Conservation (phyloP, 2,888 invertebrate genomes). For the Marronus borbonicus region DNA sequence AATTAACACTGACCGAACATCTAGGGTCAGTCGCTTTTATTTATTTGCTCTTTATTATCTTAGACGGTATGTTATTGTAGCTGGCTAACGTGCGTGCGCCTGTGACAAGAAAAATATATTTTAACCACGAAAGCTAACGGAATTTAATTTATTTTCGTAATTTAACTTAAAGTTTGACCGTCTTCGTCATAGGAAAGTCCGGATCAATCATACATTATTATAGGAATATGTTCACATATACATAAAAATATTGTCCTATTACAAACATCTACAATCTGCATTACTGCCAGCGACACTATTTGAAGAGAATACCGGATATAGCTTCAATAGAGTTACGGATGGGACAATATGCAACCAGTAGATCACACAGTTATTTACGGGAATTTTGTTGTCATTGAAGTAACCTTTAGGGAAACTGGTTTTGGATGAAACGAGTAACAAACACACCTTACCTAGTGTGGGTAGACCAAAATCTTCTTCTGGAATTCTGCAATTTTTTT, state of each 20-base stretch:
- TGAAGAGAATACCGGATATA: no score
- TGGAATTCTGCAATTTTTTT: no score
- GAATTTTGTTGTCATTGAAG: conserved; percentile 17
- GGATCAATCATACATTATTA: conserved; percentile 51
- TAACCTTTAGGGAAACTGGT: conserved; percentile 28
- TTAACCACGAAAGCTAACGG: conserved; percentile 25
- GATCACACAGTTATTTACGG: background rate
- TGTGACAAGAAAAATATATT: background rate
- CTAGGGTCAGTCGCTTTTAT: conserved; percentile 43
- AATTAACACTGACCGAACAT: conserved; percentile 44
- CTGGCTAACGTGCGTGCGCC: background rate
- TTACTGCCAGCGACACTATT: no score
- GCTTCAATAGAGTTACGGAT: no score
- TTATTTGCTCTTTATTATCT: conserved; percentile 26
- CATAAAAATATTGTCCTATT: no score
- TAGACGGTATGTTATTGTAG: background rate
- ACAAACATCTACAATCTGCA: no score
- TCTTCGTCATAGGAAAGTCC: conserved; percentile 60
- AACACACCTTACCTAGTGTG: no score
- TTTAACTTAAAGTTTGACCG: conserved; percentile 5
- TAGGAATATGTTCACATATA: conserved; percentile 19
- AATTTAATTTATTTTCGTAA: background rate
- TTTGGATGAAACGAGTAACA: background rate
- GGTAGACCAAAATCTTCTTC: no score
- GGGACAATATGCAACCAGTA: conserved; percentile 1